phyloP scores from a whole-genome alignment of 1,140 invertebrate species.

The Temnothorax curvispinosus region DNA sequence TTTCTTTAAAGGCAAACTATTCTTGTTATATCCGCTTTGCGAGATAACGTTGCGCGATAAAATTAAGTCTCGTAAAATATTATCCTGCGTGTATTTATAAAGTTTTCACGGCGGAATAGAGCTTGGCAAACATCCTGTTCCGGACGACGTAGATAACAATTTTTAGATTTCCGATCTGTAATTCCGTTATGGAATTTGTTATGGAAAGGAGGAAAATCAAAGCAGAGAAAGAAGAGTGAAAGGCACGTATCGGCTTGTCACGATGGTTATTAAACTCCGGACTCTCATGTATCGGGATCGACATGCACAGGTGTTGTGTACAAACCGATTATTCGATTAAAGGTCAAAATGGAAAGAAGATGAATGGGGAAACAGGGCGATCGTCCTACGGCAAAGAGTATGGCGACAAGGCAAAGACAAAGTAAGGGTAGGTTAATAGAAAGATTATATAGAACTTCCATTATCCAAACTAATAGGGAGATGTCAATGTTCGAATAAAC shows the following conservation, averaged over 20 bases:
- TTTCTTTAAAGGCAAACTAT: background rate
- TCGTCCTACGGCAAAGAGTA: background rate
- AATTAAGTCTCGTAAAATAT: background rate
- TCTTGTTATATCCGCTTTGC: too few relatives aligned
- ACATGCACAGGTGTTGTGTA: background rate
- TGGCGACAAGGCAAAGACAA: background rate
- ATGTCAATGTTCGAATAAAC: background rate
- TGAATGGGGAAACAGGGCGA: background rate
- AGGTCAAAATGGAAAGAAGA: conserved; percentile 26
- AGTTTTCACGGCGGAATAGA: background rate
- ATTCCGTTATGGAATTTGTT: background rate
- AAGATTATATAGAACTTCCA: background rate
- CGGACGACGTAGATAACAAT: background rate
- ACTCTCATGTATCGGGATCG: background rate
- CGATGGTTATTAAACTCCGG: conserved; percentile 22
- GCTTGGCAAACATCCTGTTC: background rate
- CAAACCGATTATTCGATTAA: conserved; percentile 39
- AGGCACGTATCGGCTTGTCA: background rate
- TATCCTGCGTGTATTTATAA: background rate
- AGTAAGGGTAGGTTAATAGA: background rate
- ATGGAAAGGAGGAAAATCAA: background rate
- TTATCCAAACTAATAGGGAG: background rate
- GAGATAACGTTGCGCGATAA: background rate
- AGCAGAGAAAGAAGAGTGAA: background rate
- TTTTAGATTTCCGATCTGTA: background rate